A percentile compares a stretch with the other conserved stretches of the same genome.
Evolutionary conservation across 2,888 invertebrate species (phyloP).

Genomic region (Vannuccia rotundouncinata): DNA sequence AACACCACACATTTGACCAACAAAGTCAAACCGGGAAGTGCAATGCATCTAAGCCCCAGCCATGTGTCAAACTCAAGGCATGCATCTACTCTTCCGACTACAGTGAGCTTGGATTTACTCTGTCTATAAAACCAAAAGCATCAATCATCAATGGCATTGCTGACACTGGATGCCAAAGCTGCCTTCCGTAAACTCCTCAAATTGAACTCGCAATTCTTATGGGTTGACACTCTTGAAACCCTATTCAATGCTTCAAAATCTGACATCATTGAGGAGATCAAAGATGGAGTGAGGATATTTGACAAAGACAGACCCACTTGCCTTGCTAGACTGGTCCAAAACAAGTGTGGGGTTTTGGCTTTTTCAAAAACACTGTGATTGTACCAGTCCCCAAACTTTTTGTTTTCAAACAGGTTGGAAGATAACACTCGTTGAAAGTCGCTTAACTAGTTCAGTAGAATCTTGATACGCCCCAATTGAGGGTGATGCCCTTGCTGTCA

Average conservation of each 20-base stretch:
- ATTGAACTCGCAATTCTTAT: not conserved
- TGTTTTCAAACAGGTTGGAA: conserved; percentile 13
- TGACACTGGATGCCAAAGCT: conserved; percentile 12
- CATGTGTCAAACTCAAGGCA: not conserved
- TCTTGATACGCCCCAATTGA: conserved; percentile 15
- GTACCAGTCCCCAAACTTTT: not conserved
- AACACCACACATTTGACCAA: conserved; percentile 15
- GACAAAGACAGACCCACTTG: conserved; percentile 10
- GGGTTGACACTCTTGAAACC: not conserved
- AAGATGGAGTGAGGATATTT: conserved; percentile 7
- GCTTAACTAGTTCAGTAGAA: conserved; percentile 14
- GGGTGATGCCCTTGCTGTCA: conserved; percentile 37
- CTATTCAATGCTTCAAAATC: not conserved
- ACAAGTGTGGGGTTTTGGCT: conserved; percentile 2
- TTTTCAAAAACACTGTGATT: conserved; percentile 18
- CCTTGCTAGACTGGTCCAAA: conserved; percentile 25
- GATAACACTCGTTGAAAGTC: conserved; percentile 25
- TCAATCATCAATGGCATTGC: not conserved
- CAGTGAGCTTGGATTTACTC: not conserved
- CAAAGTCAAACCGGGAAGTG: not conserved
- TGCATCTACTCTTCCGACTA: not conserved
- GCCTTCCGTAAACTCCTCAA: not conserved
- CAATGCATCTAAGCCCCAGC: not conserved
- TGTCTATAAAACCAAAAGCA: not conserved
- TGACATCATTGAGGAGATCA: not conserved